Conservation (phyloP, 2,888 invertebrate genomes). For the Pharmacophagus antenor region DNA sequence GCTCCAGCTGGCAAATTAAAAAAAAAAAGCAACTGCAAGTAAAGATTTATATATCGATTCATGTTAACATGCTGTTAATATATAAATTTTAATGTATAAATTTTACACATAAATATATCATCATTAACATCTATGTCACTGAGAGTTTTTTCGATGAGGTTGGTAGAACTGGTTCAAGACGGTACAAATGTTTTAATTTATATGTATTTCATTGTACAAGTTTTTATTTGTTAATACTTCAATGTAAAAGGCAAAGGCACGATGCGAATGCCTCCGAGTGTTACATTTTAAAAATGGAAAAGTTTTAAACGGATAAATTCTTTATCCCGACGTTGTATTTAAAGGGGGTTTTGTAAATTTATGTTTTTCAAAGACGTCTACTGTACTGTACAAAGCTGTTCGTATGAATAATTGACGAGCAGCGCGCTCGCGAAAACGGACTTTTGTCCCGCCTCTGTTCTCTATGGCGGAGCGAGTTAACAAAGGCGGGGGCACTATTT, state of each 20-base stretch:
- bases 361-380: slow-evolving; percentile 11
- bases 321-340: slow-evolving; percentile 2
- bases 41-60: no score
- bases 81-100: no score
- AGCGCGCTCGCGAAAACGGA: slow-evolving; percentile 16
- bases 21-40: no score
- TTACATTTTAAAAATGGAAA: slow-evolving; percentile 3
- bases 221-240: no score
- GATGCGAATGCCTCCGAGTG: slow-evolving; percentile 3
- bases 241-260: slow-evolving; percentile 1
- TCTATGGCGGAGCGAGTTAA: background rate
- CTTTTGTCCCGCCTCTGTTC: slow-evolving; percentile 14
- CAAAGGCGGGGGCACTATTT: slow-evolving; percentile 15
- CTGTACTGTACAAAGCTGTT: slow-evolving; percentile 4
- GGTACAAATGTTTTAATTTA: no score
- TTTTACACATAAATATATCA: no score
- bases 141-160: no score
- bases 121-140: no score
- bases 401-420: slow-evolving; percentile 23
- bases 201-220: background rate
- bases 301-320: background rate
- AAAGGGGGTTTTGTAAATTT: slow-evolving; percentile 16
- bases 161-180: no score
- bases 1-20: no score
- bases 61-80: no score